phyloP scores from a whole-genome alignment of 2,113 vertebrate genomes.

The Festucalex cinctus region DNA sequence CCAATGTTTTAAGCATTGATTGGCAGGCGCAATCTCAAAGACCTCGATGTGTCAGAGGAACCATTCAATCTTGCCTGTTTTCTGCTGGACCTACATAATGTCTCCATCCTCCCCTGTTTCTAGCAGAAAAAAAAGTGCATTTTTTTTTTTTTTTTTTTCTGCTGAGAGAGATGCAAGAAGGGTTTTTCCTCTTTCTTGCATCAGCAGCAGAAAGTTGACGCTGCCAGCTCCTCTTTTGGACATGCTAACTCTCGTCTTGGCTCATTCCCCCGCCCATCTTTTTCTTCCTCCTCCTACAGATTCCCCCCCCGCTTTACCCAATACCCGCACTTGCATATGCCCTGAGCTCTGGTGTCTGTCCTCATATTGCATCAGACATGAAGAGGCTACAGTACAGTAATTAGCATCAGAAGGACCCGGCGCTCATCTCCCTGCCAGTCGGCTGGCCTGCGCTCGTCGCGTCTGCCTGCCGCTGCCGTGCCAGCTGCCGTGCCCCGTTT shows the following conservation, averaged over 20 bases:
- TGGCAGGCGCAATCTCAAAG: slow-evolving; percentile 57
- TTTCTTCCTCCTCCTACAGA: slow-evolving; percentile 4
- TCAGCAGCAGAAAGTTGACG: slow-evolving; percentile 55
- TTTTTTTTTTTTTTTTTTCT: slow-evolving; percentile 10
- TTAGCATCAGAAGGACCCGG: slow-evolving; percentile 59
- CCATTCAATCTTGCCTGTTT: slow-evolving; percentile 29
- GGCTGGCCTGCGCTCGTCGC: slow-evolving; percentile 32
- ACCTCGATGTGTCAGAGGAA: slow-evolving; percentile 35
- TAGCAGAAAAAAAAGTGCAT: neutral
- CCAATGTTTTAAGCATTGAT: slow-evolving; percentile 20
- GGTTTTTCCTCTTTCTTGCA: slow-evolving; percentile 57
- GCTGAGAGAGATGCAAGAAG: slow-evolving; percentile 29
- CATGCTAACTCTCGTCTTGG: slow-evolving; percentile 16
- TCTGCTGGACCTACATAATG: slow-evolving; percentile 36
- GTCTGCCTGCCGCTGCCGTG: slow-evolving; percentile 41
- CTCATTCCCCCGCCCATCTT: slow-evolving; percentile 1
- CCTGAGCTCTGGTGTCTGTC: slow-evolving; percentile 46
- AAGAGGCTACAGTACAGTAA: slow-evolving; percentile 52
- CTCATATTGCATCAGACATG: slow-evolving; percentile 48
- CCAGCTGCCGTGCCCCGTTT: slow-evolving; percentile 60
- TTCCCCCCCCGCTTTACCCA: neutral
- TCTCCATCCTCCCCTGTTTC: slow-evolving; percentile 1
- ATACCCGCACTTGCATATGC: slow-evolving; percentile 25
- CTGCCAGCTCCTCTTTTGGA: slow-evolving; percentile 34
- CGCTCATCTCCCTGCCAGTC: slow-evolving; percentile 53